A percentile compares a stretch with the other conserved stretches of the same genome.
Evolutionary conservation across 1,140 invertebrate species (phyloP).

Genomic region (Neodiprion pinetum): DNA sequence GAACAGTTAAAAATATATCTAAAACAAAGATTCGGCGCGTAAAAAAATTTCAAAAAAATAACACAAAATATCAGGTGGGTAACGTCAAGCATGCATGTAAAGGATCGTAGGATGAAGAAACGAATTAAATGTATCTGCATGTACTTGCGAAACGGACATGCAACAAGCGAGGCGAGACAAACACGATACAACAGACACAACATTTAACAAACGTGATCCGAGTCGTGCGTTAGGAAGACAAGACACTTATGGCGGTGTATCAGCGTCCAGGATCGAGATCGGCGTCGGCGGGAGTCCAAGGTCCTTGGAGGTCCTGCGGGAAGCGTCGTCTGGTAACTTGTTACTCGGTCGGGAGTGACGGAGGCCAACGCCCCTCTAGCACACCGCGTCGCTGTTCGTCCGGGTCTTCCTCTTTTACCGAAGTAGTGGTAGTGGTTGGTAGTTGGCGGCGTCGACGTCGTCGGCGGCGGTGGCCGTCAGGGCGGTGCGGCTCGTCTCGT

Average conservation of each 20-base stretch:
- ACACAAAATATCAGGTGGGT: background rate
- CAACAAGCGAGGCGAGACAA: background rate
- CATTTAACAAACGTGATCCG: no score
- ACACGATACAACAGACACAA: background rate
- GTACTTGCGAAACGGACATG: background rate
- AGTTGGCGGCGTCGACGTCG: conserved; percentile 33
- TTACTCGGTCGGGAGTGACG: conserved; percentile 20
- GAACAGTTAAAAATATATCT: no score
- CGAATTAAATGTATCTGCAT: background rate
- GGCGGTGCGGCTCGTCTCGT: conserved; percentile 30
- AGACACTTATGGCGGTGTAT: no score
- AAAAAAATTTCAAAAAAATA: background rate
- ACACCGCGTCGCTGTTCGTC: conserved; percentile 30
- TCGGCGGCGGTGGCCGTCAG: background rate
- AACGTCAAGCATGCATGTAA: background rate
- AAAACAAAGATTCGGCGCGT: no score
- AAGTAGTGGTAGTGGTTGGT: conserved; percentile 31
- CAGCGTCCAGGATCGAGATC: no score
- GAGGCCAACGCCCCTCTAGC: conserved; percentile 54
- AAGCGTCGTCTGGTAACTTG: background rate
- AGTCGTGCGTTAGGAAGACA: no score
- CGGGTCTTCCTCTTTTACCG: conserved; percentile 50
- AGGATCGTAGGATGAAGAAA: background rate
- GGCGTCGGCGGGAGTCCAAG: no score
- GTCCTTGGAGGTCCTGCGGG: no score